Percentiles rank a stretch among this genome's conserved stretches.
These are phyloP conservation scores for Synodontis membranacea DNA, from an alignment of 2,113 vertebrate genomes.

Conservation along the genomic window DNA sequence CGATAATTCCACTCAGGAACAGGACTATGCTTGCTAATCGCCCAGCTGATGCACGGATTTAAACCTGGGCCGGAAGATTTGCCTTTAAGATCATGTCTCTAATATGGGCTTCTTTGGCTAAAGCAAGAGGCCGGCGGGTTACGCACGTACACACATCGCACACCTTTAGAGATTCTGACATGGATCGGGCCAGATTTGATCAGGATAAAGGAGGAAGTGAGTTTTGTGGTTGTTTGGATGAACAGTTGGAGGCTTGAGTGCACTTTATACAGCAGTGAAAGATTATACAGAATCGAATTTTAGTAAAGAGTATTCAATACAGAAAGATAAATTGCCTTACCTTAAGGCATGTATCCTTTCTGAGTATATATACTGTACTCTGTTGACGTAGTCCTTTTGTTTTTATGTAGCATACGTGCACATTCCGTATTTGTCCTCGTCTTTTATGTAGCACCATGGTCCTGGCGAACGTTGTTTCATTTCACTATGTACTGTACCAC, in stretches of 20 bases:
- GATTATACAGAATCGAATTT: neutral
- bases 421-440: too few species aligned
- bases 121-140: constrained; percentile 62
- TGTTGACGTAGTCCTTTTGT: too few species aligned
- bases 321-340: neutral
- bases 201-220: constrained; percentile 16
- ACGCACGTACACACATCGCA: neutral
- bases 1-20: constrained; percentile 79
- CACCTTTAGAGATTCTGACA: constrained; percentile 24
- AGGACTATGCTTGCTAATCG: constrained; percentile 76
- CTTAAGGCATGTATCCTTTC: neutral
- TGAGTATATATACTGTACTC: neutral
- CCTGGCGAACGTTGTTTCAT: too few species aligned
- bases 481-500: too few species aligned
- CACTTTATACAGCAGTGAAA: neutral
- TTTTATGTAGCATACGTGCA: too few species aligned
- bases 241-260: constrained; percentile 1
- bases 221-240: neutral
- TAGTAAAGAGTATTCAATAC: neutral
- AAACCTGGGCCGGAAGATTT: constrained; percentile 82
- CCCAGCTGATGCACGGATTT: constrained; percentile 79
- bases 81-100: constrained; percentile 80
- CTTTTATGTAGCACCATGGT: too few species aligned
- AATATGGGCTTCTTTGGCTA: constrained; percentile 79
- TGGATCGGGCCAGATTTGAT: neutral